Conservation (phyloP, 2,888 invertebrate species). For the Bhutanitis thaidina region DNA sequence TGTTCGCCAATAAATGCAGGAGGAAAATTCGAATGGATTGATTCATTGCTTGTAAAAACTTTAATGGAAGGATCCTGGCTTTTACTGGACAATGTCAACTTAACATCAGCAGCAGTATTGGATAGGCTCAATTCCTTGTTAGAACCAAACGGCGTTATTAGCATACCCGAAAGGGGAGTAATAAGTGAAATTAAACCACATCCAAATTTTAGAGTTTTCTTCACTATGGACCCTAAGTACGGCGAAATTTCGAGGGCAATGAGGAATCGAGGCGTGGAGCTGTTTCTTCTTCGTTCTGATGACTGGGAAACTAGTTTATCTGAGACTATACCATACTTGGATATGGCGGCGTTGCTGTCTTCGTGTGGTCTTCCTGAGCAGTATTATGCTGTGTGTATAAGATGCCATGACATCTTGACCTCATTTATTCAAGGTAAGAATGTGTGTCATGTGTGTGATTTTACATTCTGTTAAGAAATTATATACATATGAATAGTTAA, state of each 20-base stretch:
- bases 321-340: conserved; percentile 59
- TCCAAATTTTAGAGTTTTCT: conserved; percentile 93
- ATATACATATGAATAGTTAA: no score
- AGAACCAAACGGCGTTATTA: conserved; percentile 94
- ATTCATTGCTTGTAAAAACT: conserved; percentile 92
- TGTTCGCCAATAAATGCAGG: conserved; percentile 86
- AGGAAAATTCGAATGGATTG: conserved; percentile 97
- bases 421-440: conserved; percentile 64
- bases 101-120: conserved; percentile 97
- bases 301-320: conserved; percentile 48
- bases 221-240: conserved; percentile 96
- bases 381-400: conserved; percentile 54
- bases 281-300: conserved; percentile 71
- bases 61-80: conserved; percentile 91
- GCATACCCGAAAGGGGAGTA: conserved; percentile 95
- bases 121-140: conserved; percentile 97
- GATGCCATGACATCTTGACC: conserved; percentile 63
- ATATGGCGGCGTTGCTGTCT: conserved; percentile 61
- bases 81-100: conserved; percentile 94
- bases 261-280: conserved; percentile 98
- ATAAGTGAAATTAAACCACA: conserved; percentile 90
- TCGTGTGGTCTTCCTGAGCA: conserved; percentile 59
- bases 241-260: conserved; percentile 99
- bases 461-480: not conserved
- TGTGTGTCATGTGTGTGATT: not conserved